These are phyloP conservation scores for Cacoxenus indagator DNA, from an alignment of 2,888 invertebrate species.

Conservation along the genomic window DNA sequence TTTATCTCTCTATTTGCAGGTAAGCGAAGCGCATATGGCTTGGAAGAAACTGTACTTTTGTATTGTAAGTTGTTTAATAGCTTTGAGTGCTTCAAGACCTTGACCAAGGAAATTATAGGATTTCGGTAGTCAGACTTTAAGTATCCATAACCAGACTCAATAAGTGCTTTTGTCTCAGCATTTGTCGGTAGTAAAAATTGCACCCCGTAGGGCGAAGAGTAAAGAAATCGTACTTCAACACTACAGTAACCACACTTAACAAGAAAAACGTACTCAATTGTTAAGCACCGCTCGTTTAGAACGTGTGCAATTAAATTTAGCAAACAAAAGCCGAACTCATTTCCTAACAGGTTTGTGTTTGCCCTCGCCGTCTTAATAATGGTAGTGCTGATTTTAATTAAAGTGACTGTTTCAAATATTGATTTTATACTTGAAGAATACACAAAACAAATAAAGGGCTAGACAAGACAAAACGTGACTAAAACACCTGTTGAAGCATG, in stretches of 20 bases:
- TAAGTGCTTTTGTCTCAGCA: too few relatives aligned
- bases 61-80: neutral
- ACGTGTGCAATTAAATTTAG: neutral
- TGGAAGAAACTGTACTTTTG: slow-evolving; percentile 8
- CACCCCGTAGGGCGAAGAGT: too few relatives aligned
- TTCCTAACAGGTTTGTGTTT: neutral
- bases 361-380: slow-evolving; percentile 2
- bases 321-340: neutral
- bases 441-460: neutral
- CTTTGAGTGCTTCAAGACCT: too few relatives aligned
- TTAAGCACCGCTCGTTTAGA: neutral
- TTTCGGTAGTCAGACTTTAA: too few relatives aligned
- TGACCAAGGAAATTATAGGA: too few relatives aligned
- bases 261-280: neutral
- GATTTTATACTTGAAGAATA: slow-evolving; percentile 5
- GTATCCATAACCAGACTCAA: too few relatives aligned
- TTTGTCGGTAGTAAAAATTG: too few relatives aligned
- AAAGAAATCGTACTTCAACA: too few relatives aligned
- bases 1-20: slow-evolving; percentile 49
- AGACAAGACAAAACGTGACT: neutral
- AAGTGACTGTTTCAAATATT: slow-evolving; percentile 40
- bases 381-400: slow-evolving; percentile 42
- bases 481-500: neutral
- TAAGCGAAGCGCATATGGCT: slow-evolving; percentile 39
- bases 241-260: neutral